phyloP scores from a whole-genome alignment of 2,113 vertebrate genomes.

The Arizona elegans region DNA sequence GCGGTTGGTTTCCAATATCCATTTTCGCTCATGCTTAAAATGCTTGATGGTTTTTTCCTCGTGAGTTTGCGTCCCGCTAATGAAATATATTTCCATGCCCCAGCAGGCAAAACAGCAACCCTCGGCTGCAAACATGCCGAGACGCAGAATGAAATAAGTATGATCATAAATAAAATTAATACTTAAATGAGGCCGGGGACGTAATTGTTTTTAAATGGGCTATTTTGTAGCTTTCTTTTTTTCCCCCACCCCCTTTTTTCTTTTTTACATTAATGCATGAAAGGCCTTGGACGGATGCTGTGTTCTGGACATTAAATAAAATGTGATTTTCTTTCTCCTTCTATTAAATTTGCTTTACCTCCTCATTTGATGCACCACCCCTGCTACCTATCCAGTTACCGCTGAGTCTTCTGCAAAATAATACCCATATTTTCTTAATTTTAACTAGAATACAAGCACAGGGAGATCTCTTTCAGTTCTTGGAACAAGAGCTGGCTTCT shows the following conservation, averaged over 20 bases:
- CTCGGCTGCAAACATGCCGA: conserved; percentile 50
- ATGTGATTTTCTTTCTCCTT: conserved; percentile 29
- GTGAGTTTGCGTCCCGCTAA: conserved; percentile 32
- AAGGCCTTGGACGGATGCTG: not conserved
- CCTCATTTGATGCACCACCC: not conserved
- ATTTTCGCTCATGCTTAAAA: conserved; percentile 29
- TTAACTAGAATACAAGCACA: not conserved
- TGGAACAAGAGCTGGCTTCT: conserved; percentile 33
- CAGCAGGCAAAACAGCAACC: conserved; percentile 44
- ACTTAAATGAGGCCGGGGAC: conserved; percentile 46
- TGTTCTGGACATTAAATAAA: conserved; percentile 21
- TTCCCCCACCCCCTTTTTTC: conserved; percentile 33
- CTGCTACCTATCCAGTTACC: conserved; percentile 27
- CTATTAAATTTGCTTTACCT: conserved; percentile 26
- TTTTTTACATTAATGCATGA: conserved; percentile 24
- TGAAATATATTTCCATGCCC: conserved; percentile 42
- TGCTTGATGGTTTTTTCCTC: conserved; percentile 43
- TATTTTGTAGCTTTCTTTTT: conserved; percentile 49
- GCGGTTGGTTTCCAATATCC: conserved; percentile 22
- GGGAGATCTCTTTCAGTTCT: conserved; percentile 30
- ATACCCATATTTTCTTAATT: not conserved
- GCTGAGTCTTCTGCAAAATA: conserved; percentile 31
- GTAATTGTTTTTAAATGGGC: conserved; percentile 62
- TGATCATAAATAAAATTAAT: conserved; percentile 59
- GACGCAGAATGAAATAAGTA: conserved; percentile 56